These are phyloP conservation scores for Scylla paramamosain DNA, from an alignment of 1,140 invertebrate genomes.

Conservation along the genomic window DNA sequence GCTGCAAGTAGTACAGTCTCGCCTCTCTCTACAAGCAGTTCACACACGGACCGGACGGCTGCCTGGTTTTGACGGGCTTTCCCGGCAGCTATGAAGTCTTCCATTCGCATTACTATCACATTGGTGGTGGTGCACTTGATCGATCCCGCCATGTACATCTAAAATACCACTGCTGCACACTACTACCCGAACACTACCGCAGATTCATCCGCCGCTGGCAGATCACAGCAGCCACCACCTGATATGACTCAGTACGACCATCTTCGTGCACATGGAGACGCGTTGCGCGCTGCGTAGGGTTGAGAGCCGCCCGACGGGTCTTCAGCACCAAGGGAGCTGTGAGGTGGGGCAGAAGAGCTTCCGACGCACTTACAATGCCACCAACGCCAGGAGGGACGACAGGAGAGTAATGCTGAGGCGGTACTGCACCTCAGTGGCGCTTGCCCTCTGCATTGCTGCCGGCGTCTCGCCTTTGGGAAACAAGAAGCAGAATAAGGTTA, in stretches of 20 bases:
- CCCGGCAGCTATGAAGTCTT: too few relatives aligned
- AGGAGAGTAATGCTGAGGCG: constrained; percentile 67
- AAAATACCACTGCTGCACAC: background rate
- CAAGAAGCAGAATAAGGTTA: background rate
- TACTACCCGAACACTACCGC: background rate
- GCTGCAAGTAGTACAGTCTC: background rate
- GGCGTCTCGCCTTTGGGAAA: constrained; percentile 67
- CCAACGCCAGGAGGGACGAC: constrained; percentile 55
- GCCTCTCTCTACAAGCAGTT: background rate
- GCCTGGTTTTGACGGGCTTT: too few relatives aligned
- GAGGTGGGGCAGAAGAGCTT: background rate
- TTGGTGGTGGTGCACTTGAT: too few relatives aligned
- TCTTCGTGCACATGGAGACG: background rate
- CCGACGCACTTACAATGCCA: constrained; percentile 57
- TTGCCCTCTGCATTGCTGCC: constrained; percentile 73
- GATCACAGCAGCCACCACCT: background rate
- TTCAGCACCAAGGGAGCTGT: background rate
- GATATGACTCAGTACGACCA: background rate
- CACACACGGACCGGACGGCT: background rate
- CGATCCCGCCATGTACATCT: background rate
- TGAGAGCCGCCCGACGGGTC: background rate
- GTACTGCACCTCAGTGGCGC: constrained; percentile 69
- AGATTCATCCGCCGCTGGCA: background rate
- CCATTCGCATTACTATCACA: too few relatives aligned
- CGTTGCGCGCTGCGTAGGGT: background rate